Evolutionary conservation across 2,113 vertebrate species (phyloP), one percentile per base, ranked within the genome.

Genomic region (Dipodomys stephensi): DNA sequence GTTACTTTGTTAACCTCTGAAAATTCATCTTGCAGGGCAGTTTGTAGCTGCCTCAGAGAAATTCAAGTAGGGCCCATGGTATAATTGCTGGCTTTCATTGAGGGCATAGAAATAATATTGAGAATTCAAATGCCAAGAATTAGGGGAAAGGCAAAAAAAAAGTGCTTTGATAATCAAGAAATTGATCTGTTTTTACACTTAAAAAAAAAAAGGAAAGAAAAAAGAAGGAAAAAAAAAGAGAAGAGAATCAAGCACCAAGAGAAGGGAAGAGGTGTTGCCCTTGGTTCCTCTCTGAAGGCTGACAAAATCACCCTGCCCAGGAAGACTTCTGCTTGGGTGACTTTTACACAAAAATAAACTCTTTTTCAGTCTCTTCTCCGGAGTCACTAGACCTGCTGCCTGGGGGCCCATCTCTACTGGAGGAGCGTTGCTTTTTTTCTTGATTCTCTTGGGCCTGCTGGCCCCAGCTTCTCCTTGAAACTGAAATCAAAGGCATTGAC

Each of bases 341-440:
- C 93, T 32, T n/a, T 97, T 97, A 99, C 98, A 99, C 98, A 97
- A 99, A 99, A 98, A 99, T 99, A 97, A 99, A 99, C 97, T 99
- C 99, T 98, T 99, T 99, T 82, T 99, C 99, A 23, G 97, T 98
- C 97, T 99, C 99, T 93, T 99, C 99, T 9, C 98, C 99, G 32
- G 99, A 99, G 97, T 99, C 98, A 13, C 98, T 99, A 27, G 98
- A 98, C 79, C 99, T 99, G 98, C 98, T 98, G 94, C 98, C 97
- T 10, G 98, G 98, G 46, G 97, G 98, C 88, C 98, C 98, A 0
- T 99, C 98, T 97, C 98, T 99, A 86, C 98, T 98, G 72, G 98
- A 96, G 79, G 98, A 97, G 69, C 91, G 97, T 20, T 98, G 98
- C 96, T 99, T 99, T 84, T 96, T 96, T 76, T 98, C 98, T 23